Base-by-base conservation (phyloP, 23 tunicate species). In the Halocynthia roretzi region DNA sequence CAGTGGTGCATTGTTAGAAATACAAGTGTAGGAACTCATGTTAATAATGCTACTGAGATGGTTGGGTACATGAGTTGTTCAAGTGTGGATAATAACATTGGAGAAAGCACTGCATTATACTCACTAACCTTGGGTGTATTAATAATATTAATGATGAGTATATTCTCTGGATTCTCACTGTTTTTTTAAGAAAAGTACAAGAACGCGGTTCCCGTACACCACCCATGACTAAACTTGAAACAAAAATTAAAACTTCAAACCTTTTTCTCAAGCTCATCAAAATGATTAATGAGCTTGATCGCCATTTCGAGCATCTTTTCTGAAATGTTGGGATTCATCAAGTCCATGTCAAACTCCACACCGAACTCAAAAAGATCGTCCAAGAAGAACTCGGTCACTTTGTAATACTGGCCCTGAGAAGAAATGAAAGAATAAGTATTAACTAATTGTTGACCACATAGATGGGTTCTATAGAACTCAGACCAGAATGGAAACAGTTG, bases 341-440 rank as follows among this genome's bases (percentile, higher is more conserved):
- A 40, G 50, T 68, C 78, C 51, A 70, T 50, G 8, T 12, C 50
- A 52, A 83, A 83, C 10, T 71, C 8, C 7, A 54, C 58, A 67
- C 94, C 94, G 52, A 82, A 50, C 40, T 74, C 78, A 11, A 31
- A 31, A n/a, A 92, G 87, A n/a, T 86, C 82, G 67, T 92, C 98
- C 54, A 80, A n/a, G 69, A 71, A 92, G 75, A 82, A 68, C 71
- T 86, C 85, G 14, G 51, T 51, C 7, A 88, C 87, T 54, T 74
- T 64, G 63, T 74, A 54, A 14, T 44, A 50, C 15, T 64, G 55
- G 56, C 78, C 78, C 56, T 65, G 31, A 12, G n/a, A 58, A 58
- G 63, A 4, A 14, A n/a, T 14, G 17, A 2, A 58, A 4, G 63
- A 58, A 58, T 31, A 31, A 31, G 44, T 31, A 31, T 31, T 4